Percentiles rank a stretch among this genome's conserved stretches.
Conservation (phyloP, 1,140 invertebrate species). For the Panulirus ornatus region DNA sequence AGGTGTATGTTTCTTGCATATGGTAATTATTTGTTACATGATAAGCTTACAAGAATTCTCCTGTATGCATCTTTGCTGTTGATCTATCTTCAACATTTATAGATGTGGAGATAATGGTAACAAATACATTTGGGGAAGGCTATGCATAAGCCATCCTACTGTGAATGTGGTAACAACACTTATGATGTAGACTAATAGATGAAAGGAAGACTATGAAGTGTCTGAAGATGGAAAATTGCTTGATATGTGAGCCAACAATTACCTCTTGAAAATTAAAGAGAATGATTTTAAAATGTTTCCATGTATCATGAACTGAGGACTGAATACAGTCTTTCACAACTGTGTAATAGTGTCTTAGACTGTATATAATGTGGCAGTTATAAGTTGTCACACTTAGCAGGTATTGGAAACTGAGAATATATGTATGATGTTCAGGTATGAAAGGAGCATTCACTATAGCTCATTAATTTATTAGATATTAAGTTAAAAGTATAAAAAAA, state of each 20-base stretch:
- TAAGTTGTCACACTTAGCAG: neutral
- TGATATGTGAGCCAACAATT: neutral
- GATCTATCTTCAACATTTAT: neutral
- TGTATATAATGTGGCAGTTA: neutral
- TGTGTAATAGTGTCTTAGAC: neutral
- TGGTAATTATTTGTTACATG: too few relatives aligned
- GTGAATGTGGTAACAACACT: neutral
- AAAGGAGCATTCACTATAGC: constrained; percentile 37
- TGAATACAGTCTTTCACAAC: neutral
- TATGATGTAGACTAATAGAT: neutral
- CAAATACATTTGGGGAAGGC: neutral
- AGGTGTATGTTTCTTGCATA: too few relatives aligned
- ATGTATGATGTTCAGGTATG: constrained; percentile 30
- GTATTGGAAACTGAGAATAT: constrained; percentile 18
- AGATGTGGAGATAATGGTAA: neutral
- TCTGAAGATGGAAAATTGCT: neutral
- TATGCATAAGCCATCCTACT: neutral
- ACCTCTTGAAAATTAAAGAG: neutral
- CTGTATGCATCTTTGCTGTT: too few relatives aligned
- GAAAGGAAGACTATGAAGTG: neutral
- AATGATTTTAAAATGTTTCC: neutral
- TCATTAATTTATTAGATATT: constrained; percentile 43
- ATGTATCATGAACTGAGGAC: neutral
- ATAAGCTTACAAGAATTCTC: too few relatives aligned
- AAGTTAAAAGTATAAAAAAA: constrained; percentile 13